These are phyloP conservation scores for Azorinus chamasolen DNA, from an alignment of 2,888 invertebrate genomes.

Conservation along the genomic window DNA sequence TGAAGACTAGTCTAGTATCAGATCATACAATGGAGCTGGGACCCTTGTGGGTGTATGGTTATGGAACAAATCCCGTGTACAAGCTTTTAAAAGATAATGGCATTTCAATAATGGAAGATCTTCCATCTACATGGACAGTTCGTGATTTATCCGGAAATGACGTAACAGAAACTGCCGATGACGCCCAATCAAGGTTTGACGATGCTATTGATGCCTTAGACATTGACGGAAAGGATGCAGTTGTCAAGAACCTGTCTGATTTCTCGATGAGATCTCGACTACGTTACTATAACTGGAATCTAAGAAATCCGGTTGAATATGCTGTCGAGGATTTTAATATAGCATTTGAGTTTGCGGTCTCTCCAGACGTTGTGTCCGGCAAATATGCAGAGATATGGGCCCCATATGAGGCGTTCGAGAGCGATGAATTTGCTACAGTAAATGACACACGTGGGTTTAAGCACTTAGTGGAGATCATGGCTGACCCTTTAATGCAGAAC, in stretches of 20 bases:
- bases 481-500: background rate
- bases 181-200: background rate
- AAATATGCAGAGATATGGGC: slow-evolving; percentile 24
- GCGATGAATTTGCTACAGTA: slow-evolving; percentile 19
- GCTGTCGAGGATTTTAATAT: slow-evolving; percentile 35
- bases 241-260: slow-evolving; percentile 4
- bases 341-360: slow-evolving; percentile 30
- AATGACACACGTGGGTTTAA: slow-evolving; percentile 38
- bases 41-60: slow-evolving; percentile 49
- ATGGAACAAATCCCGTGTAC: slow-evolving; percentile 48
- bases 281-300: slow-evolving; percentile 28
- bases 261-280: slow-evolving; percentile 28
- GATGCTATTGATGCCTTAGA: slow-evolving; percentile 4
- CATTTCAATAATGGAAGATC: slow-evolving; percentile 16
- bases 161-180: slow-evolving; percentile 29
- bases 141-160: slow-evolving; percentile 32
- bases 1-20: slow-evolving; percentile 30
- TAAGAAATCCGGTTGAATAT: slow-evolving; percentile 24
- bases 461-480: slow-evolving; percentile 17
- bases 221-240: background rate
- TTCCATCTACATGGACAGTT: slow-evolving; percentile 30
- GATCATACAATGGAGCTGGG: slow-evolving; percentile 50
- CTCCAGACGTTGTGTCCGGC: slow-evolving; percentile 32
- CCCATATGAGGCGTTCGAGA: slow-evolving; percentile 27
- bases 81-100: slow-evolving; percentile 10